Evolutionary conservation across 2,113 vertebrate genomes (phyloP).

Genomic region (Ameiurus melas): DNA sequence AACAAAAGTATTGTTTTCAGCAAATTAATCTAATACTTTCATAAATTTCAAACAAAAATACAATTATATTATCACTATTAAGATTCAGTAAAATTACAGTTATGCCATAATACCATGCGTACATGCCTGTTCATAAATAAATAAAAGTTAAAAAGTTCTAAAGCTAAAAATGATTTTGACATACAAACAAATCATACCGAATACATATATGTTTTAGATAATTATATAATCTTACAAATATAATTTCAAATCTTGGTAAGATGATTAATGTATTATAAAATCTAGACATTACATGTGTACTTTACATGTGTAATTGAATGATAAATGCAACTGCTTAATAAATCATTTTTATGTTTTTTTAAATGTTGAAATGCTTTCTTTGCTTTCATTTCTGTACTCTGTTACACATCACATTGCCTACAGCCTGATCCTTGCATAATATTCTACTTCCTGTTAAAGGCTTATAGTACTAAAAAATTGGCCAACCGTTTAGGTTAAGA

Average conservation of each 20-base stretch:
- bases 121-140: not conserved
- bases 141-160: not conserved
- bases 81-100: not conserved
- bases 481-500: slow-evolving; percentile 62
- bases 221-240: not conserved
- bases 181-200: not conserved
- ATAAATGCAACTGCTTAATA: not conserved
- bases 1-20: not conserved
- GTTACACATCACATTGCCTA: not conserved
- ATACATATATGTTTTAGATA: not conserved
- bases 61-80: not conserved
- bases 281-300: not conserved
- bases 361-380: not conserved
- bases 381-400: not conserved
- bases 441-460: slow-evolving; percentile 50
- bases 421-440: slow-evolving; percentile 58
- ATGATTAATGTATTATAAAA: not conserved
- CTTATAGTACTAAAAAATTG: slow-evolving; percentile 37
- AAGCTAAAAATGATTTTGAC: not conserved
- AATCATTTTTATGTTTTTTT: not conserved
- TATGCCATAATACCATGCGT: not conserved
- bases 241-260: not conserved
- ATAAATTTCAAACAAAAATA: not conserved
- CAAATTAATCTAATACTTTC: not conserved
- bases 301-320: no score